phyloP scores from a whole-genome alignment of 2,888 invertebrate genomes.

The Drosophila macrospina region DNA sequence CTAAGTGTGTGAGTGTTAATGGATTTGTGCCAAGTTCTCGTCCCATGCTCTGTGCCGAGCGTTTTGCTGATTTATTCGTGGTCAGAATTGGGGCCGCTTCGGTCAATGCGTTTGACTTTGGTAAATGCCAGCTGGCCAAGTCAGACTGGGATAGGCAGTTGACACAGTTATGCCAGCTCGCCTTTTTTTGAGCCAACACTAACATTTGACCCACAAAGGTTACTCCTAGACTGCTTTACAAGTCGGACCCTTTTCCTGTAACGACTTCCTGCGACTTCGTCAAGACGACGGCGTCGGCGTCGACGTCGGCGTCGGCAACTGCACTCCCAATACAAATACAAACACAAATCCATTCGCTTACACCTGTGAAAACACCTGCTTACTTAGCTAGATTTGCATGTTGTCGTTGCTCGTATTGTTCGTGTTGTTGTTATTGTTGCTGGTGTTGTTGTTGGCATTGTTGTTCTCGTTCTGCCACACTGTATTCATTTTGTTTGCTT shows the following conservation, averaged over 20 bases:
- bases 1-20: slow-evolving; percentile 68
- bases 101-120: slow-evolving; percentile 67
- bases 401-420: slow-evolving; percentile 4
- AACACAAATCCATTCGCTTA: slow-evolving; percentile 17
- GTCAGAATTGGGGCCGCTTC: slow-evolving; percentile 52
- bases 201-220: slow-evolving; percentile 77
- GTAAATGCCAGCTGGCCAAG: slow-evolving; percentile 40
- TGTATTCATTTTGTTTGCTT: slow-evolving; percentile 60
- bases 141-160: slow-evolving; percentile 20
- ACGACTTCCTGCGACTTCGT: slow-evolving; percentile 69
- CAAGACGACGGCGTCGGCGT: slow-evolving; percentile 23
- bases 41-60: neutral
- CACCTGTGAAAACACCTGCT: slow-evolving; percentile 18
- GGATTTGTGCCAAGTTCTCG: slow-evolving; percentile 80
- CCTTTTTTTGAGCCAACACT: slow-evolving; percentile 22
- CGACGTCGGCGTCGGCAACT: slow-evolving; percentile 24
- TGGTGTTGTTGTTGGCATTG: slow-evolving; percentile 8
- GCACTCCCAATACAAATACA: slow-evolving; percentile 21
- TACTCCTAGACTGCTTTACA: slow-evolving; percentile 44
- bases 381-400: slow-evolving; percentile 37
- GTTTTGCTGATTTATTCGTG: slow-evolving; percentile 68
- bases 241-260: slow-evolving; percentile 49
- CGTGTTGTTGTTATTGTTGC: slow-evolving; percentile 17
- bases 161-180: slow-evolving; percentile 61
- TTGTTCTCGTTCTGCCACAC: slow-evolving; percentile 7